phyloP scores from a whole-genome alignment of 1,140 invertebrate genomes.

The Bactericera cockerelli region DNA sequence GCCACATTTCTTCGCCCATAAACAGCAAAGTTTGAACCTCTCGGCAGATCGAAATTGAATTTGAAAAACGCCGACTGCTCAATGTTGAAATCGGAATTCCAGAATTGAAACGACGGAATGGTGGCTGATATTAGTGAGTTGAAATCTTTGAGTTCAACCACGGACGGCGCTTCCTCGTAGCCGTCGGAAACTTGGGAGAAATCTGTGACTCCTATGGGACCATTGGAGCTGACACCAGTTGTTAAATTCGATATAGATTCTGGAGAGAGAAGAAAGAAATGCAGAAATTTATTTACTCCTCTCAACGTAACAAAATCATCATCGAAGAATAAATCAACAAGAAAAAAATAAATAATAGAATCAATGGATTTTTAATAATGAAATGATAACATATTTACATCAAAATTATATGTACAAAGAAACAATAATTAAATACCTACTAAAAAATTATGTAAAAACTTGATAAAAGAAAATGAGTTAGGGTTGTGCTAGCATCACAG shows the following conservation, averaged over 20 bases:
- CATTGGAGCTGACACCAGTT: conserved; percentile 9
- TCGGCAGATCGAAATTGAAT: conserved; percentile 76
- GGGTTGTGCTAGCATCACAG: no score
- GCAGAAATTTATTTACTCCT: conserved; percentile 34
- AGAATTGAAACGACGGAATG: conserved; percentile 77
- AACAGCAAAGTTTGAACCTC: conserved; percentile 82
- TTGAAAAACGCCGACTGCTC: conserved; percentile 72
- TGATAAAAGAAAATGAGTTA: no score
- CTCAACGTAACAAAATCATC: no score
- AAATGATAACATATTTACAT: no score
- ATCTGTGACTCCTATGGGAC: conserved; percentile 5
- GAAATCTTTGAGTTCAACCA: conserved; percentile 63
- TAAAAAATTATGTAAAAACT: no score
- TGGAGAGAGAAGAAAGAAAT: conserved; percentile 34
- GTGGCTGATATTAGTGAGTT: conserved; percentile 61
- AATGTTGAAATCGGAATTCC: conserved; percentile 79
- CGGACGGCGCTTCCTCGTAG: conserved; percentile 40
- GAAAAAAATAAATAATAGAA: no score
- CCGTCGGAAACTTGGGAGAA: conserved; percentile 16
- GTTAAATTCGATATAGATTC: conserved; percentile 20
- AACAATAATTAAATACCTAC: no score
- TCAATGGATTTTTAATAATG: no score
- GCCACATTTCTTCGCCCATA: conserved; percentile 81
- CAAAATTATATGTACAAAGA: no score
- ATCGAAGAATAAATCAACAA: no score